Base-by-base conservation (phyloP, 2,888 invertebrate species). In the Rutpela maculata region DNA sequence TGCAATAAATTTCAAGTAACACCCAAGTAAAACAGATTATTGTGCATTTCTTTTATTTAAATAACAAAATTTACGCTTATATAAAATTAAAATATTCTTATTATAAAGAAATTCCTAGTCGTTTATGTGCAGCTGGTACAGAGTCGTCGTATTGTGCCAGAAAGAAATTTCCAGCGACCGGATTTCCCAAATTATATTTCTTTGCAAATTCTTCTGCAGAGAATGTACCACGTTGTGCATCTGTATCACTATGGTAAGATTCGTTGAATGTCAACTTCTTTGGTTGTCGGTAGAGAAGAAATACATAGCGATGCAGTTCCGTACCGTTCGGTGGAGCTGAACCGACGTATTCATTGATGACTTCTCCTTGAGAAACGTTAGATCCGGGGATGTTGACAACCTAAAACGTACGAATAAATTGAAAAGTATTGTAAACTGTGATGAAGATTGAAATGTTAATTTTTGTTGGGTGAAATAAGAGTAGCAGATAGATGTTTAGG, bases 251-350 rank as follows among this genome's bases (percentile, higher is more conserved):
- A 6, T 91, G 87, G 78, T 91, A 91, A 50, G 84, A 78, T 78
- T 87, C 87, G 31, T 82, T 80, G 69, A 87, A 86, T 6, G 73
- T 73, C 4, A 93, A 76, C 82, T 92, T 92, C 12, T 88, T 89
- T 0, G 91, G 90, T 85, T 96, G 96, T 85, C 95, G 93, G 89
- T 92, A 96, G 10, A 95, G 86, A 68, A 95, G 85, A 88, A 93
- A 94, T 15, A 95, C 92, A 85, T 95, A 95, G 18, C 95, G 92
- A 89, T 95, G 95, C 17, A 95, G 89, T 11, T 94, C 94, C 38
- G 94, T 93, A 65, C 92, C 93, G 89, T 93, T 92, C 12, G 95
- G 95, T n/a, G 95, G 95, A 3, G 94, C 95, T 56, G 93, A 90
- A 22, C 93, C 93, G 66, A 90, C 84, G 85, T 95, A 96, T 78